Conservation (phyloP, 2,888 invertebrate species). For the Scaptomyza reducta region DNA sequence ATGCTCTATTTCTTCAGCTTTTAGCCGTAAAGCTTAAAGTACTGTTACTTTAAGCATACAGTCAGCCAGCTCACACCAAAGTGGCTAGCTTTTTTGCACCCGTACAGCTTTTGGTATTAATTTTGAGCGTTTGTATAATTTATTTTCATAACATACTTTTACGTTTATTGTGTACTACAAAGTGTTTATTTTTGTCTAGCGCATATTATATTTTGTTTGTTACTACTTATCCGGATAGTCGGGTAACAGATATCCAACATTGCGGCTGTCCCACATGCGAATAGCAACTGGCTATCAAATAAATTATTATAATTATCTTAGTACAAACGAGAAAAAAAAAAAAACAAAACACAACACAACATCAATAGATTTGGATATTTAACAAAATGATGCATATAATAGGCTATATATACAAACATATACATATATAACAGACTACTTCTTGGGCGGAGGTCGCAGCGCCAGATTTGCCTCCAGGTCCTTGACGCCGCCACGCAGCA, state of each 20-base stretch:
- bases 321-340: slow-evolving; percentile 47
- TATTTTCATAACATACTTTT: slow-evolving; percentile 11
- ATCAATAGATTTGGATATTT: slow-evolving; percentile 23
- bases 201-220: slow-evolving; percentile 16
- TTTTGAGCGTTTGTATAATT: slow-evolving; percentile 3
- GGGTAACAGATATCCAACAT: slow-evolving; percentile 4
- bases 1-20: not conserved
- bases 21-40: not conserved
- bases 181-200: slow-evolving; percentile 33
- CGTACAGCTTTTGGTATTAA: slow-evolving; percentile 2
- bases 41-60: not conserved
- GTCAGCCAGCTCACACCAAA: not conserved
- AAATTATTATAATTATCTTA: slow-evolving; percentile 66
- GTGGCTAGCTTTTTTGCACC: not conserved
- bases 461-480: slow-evolving; percentile 82
- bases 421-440: slow-evolving; percentile 32
- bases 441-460: slow-evolving; percentile 83
- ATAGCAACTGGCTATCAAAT: slow-evolving; percentile 54
- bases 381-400: slow-evolving; percentile 44
- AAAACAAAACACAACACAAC: slow-evolving; percentile 34
- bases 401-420: slow-evolving; percentile 28
- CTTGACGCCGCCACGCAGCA: slow-evolving; percentile 49
- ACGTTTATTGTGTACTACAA: slow-evolving; percentile 24
- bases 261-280: slow-evolving; percentile 9
- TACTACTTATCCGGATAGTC: slow-evolving; percentile 11